Base-by-base conservation (phyloP, 2,888 invertebrate species). In the Drosophila limbata region DNA sequence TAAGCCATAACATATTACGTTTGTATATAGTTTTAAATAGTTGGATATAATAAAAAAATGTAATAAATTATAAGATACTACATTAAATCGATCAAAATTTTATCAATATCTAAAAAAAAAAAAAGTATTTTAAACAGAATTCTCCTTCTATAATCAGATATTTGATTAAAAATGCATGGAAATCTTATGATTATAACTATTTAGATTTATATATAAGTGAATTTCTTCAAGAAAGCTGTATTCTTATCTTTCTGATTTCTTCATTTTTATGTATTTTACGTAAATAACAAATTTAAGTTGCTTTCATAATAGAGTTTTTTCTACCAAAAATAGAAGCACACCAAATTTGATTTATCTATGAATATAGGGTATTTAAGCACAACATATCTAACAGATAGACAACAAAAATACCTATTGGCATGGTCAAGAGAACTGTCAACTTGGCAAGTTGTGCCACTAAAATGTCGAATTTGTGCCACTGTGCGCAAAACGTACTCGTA, bases 401-500 rank as follows among this genome's bases (percentile, higher is more conserved):
- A 8, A n/a, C n/a, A 13, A 4, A 35, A 37, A n/a, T 6, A 4
- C 1, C 10, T 0, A 25, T 25, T 37, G 37, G 8, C 50, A 21
- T 35, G 17, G 50, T 37, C 15, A 52, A 39, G 52, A 39, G 11
- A n/a, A 9, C 53, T 50, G 21, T 17, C 13, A 19, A 25, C 6
- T 44, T 13, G 15, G 11, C 13, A 25, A 25, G 3, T 21, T 40
- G 19, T 55, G 42, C 17, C 13, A 28, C 15, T 11, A 9, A 55
- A 42, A 17, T 9, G 42, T 15, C 1, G 1, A 15, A 33, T 66
- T 60, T 42, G 64, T 19, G 13, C 68, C 84, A 84, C 89, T 76
- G 84, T 88, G 73, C 81, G 25, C 57, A 10, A 35, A 61, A 39
- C 53, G 53, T 44, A 64, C 45, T 25, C 62, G 56, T 64, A 78